Evolutionary conservation across 2,888 invertebrate species (phyloP).

Genomic region (Lordiphosa fenestrarum): DNA sequence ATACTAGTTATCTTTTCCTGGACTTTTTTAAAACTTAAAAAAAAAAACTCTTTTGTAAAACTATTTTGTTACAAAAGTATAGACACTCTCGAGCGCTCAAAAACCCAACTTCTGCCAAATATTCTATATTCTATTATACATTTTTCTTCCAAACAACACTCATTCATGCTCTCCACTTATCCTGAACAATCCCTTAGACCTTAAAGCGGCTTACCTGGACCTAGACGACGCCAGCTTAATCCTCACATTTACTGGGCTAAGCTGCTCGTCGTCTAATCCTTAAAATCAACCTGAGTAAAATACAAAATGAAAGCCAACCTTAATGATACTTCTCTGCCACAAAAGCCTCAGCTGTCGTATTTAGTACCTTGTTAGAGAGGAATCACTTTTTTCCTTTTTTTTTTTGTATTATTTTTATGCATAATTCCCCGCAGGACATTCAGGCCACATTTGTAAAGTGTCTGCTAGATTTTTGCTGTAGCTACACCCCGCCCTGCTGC

Average conservation of each 20-base stretch:
- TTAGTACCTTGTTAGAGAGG: constrained; percentile 30
- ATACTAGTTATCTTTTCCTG: too few species aligned
- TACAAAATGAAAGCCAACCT: constrained; percentile 20
- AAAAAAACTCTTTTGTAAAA: too few species aligned
- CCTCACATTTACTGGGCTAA: constrained; percentile 46
- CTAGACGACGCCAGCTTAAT: constrained; percentile 25
- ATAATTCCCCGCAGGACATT: constrained; percentile 21
- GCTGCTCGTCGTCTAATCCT: constrained; percentile 64
- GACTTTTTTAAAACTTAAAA: too few species aligned
- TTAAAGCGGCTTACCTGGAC: background rate
- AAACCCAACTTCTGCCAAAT: too few species aligned
- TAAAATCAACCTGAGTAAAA: constrained; percentile 55
- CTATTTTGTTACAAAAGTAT: too few species aligned
- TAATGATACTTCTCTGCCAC: constrained; percentile 46
- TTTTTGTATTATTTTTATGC: background rate
- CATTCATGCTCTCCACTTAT: too few species aligned
- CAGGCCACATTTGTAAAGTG: constrained; percentile 60
- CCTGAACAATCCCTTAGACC: background rate
- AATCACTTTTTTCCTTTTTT: constrained; percentile 7
- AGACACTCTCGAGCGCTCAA: too few species aligned
- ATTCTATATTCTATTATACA: too few species aligned
- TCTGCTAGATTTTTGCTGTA: constrained; percentile 47
- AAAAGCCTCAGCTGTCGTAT: constrained; percentile 59
- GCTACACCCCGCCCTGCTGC: constrained; percentile 2
- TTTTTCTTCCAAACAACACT: too few species aligned